A percentile compares a stretch with the other conserved stretches of the same genome.
These are phyloP conservation scores for Cheilosia scutellata DNA, from an alignment of 2,888 invertebrate species.

Conservation along the genomic window DNA sequence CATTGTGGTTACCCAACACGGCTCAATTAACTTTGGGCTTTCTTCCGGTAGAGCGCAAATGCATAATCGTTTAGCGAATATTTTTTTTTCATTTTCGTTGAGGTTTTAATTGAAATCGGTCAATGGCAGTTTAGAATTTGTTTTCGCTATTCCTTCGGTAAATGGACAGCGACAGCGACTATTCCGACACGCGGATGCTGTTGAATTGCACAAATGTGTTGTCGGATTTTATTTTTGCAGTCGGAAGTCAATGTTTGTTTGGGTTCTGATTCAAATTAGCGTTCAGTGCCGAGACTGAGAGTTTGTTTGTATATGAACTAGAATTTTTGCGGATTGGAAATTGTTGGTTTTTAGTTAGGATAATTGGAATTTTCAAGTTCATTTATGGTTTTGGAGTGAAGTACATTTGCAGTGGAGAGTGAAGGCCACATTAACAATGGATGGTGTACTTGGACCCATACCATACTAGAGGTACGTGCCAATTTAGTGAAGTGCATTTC, in stretches of 20 bases:
- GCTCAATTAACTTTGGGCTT: constrained; percentile 73
- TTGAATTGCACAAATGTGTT: constrained; percentile 30
- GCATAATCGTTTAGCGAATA: constrained; percentile 55
- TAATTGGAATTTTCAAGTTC: constrained; percentile 62
- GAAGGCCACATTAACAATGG: background rate
- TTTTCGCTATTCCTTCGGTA: constrained; percentile 27
- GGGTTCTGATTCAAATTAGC: constrained; percentile 45
- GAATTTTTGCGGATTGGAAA: constrained; percentile 11
- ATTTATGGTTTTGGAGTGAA: constrained; percentile 25
- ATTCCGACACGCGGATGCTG: constrained; percentile 22
- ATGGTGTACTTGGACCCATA: background rate
- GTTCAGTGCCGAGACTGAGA: background rate
- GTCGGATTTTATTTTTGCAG: constrained; percentile 14
- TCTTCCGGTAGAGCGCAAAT: constrained; percentile 70
- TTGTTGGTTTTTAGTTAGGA: constrained; percentile 17
- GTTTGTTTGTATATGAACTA: constrained; percentile 22
- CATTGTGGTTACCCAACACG: constrained; percentile 65
- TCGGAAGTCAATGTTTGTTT: constrained; percentile 44
- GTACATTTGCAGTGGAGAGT: background rate
- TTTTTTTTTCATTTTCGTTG: constrained; percentile 31
- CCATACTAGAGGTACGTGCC: too few relatives aligned
- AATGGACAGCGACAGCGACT: constrained; percentile 31
- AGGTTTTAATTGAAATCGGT: constrained; percentile 67
- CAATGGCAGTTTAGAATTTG: constrained; percentile 65
- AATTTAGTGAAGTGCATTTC: too few relatives aligned